Evolutionary conservation across 2,113 vertebrate species (phyloP).

Genomic region (Oxyruncus cristatus): DNA sequence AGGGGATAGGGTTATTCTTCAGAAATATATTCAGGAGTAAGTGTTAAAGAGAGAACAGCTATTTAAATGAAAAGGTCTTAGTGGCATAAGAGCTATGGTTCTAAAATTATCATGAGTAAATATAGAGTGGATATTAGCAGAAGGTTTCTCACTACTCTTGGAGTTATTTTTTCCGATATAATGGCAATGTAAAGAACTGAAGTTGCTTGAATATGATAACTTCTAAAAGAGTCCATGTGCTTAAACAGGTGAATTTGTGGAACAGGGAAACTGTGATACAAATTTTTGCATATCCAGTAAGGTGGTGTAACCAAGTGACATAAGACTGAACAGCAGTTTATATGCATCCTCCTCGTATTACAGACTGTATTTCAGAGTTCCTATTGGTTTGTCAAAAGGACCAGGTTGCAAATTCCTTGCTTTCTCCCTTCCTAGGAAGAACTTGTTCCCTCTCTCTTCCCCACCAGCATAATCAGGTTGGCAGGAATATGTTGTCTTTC

Average conservation of each 20-base stretch:
- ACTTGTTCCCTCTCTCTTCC: neutral
- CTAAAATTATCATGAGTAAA: neutral
- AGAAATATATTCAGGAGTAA: neutral
- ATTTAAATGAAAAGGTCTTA: neutral
- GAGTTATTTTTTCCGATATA: neutral
- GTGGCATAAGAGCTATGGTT: neutral
- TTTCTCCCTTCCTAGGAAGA: neutral
- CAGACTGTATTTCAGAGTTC: neutral
- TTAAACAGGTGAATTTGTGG: neutral
- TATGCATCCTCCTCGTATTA: neutral
- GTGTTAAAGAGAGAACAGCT: neutral
- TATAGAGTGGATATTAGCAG: neutral
- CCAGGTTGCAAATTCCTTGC: neutral
- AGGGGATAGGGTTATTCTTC: neutral
- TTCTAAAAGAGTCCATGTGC: neutral
- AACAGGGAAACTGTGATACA: neutral
- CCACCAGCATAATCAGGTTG: neutral
- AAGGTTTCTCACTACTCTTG: neutral
- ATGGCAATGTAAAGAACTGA: neutral
- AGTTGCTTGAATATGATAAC: neutral
- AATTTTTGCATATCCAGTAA: neutral
- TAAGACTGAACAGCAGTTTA: neutral
- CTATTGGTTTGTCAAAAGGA: neutral
- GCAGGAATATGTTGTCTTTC: neutral
- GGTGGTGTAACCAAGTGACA: neutral